These are phyloP conservation scores for Brachionus rubens DNA, from an alignment of 1,140 invertebrate genomes.

Conservation along the genomic window DNA sequence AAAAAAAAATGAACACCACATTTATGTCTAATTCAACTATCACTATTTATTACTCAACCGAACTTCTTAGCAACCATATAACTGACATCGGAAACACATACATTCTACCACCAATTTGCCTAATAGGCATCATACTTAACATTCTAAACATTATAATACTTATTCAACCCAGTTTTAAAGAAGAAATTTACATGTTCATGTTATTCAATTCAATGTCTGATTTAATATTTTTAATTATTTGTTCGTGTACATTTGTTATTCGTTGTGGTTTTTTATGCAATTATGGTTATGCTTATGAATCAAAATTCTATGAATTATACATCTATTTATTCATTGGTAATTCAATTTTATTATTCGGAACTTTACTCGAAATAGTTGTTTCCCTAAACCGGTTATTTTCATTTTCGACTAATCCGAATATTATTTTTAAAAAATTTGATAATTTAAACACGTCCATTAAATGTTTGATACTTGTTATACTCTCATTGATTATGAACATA, in stretches of 20 bases:
- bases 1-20: too few relatives aligned
- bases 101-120: slow-evolving; percentile 15
- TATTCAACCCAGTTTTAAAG: neutral
- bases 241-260: neutral
- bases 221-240: slow-evolving; percentile 3
- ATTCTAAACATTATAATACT: neutral
- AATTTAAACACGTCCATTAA: neutral
- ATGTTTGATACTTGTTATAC: neutral
- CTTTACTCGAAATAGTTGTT: slow-evolving; percentile 16
- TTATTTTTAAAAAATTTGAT: neutral
- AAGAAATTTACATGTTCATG: neutral
- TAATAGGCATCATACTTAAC: neutral
- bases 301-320: slow-evolving; percentile 42
- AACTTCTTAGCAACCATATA: neutral
- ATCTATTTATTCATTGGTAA: slow-evolving; percentile 41
- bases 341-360: neutral
- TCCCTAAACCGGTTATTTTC: neutral
- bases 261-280: slow-evolving; percentile 1
- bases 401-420: neutral
- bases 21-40: too few relatives aligned
- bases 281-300: neutral
- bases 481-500: neutral
- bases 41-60: too few relatives aligned
- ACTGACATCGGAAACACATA: slow-evolving; percentile 10
- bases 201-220: neutral